Conservation (phyloP, 2,888 invertebrate species). For the Tillus elongatus region DNA sequence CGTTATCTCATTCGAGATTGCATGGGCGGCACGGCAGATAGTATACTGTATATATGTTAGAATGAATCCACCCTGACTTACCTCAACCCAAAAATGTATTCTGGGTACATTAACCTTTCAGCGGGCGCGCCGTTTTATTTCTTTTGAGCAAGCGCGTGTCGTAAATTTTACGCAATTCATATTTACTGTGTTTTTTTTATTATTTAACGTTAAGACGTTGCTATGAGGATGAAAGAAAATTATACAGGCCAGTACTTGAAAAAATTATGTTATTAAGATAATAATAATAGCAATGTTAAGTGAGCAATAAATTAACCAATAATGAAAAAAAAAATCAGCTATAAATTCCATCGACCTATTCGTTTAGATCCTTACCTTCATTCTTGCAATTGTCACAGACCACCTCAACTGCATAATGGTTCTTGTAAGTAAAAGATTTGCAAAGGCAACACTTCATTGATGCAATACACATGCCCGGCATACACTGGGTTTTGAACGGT, state of each 20-base stretch:
- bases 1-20: too few relatives aligned
- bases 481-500: background rate
- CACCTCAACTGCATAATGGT: conserved; percentile 17
- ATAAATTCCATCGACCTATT: conserved; percentile 7
- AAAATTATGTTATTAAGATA: background rate
- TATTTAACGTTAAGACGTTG: conserved; percentile 5
- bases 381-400: conserved; percentile 16
- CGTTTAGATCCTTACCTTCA: conserved; percentile 9
- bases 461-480: conserved; percentile 2
- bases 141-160: conserved; percentile 6
- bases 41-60: too few relatives aligned
- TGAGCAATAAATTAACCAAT: background rate
- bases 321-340: background rate
- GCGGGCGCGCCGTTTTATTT: conserved; percentile 7
- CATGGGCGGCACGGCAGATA: too few relatives aligned
- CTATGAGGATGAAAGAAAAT: conserved; percentile 2
- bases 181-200: conserved; percentile 3
- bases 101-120: conserved; percentile 7
- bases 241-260: background rate
- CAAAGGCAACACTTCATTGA: conserved; percentile 2
- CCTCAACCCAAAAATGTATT: too few relatives aligned
- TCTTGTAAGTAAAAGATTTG: conserved; percentile 16
- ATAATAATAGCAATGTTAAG: background rate
- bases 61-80: too few relatives aligned
- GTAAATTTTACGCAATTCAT: conserved; percentile 8